Evolutionary conservation across 2,888 invertebrate species (phyloP), one percentile per base, ranked within the genome.

Genomic region (Gisinianus flammeolus): DNA sequence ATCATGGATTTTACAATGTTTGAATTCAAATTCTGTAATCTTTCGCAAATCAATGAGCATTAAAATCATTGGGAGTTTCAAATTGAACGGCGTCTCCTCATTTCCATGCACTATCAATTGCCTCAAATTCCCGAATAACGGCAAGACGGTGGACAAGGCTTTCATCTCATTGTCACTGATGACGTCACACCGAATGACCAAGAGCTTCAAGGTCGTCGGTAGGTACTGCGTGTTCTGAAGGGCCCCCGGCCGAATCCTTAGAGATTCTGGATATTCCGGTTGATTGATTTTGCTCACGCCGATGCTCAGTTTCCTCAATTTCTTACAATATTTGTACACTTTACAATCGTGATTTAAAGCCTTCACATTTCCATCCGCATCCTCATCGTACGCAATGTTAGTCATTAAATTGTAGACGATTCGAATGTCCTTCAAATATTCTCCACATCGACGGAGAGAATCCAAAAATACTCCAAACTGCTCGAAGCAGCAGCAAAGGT

Each of bases 291-390:
- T 4, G 6, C n/a, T 26, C 10, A 66, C 19, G 6, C 28, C 5
- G 5, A 66, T 24, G 19, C 5, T 16, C 24, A 66, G 66, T 30
- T 66, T 30, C 66, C 6, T 66, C 4, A 66, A 19, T 26, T 26
- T 66, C 28, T 24, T 26, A 66, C 66, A 66, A 30, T 66, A 66
- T 66, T 26, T 66, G 28, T 66, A 66, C 10, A 30, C 19, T 66
- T 28, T 22, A 30, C 66, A 66, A 19, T 66, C 66, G 19, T 66
- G 66, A 26, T 26, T 66, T 26, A 66, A 10, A 26, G 26, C 24
- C 19, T n/a, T 58, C 6, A 19, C 5, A 58, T 19, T 4, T 4
- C 16, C 26, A 26, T 28, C 26, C 12, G 16, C 12, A 66, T 66
- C 28, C 19, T 66, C 30, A 6, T 66, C 26, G 10, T 10, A 26